A percentile compares a stretch with the other conserved stretches of the same genome.
Conservation (phyloP, 2,113 vertebrate species). For the Callospermophilus lateralis region DNA sequence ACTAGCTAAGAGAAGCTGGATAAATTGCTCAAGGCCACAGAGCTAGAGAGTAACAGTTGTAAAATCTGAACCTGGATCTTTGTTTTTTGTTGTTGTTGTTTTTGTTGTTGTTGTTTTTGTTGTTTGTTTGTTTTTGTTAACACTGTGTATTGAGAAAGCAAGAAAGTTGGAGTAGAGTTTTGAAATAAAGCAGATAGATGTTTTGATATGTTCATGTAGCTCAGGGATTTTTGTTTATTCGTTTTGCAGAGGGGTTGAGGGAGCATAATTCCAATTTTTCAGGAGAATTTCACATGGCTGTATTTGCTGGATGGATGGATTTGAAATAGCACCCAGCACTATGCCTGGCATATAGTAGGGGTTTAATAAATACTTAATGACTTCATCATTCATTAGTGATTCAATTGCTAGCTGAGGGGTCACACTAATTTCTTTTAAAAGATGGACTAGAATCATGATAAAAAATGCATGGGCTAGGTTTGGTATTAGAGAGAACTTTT, state of each 20-base stretch:
- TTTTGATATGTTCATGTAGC: background rate
- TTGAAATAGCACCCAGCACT: background rate
- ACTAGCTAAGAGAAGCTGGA: background rate
- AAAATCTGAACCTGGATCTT: background rate
- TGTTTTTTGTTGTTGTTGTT: background rate
- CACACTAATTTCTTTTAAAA: background rate
- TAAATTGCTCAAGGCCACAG: background rate
- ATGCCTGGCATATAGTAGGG: background rate
- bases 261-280: background rate
- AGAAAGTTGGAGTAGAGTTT: background rate
- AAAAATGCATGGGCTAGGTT: background rate
- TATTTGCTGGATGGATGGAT: conserved; percentile 1
- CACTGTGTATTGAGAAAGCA: background rate
- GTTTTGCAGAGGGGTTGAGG: too few species aligned
- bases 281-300: background rate
- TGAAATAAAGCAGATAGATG: background rate
- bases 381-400: conserved; percentile 51
- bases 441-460: background rate
- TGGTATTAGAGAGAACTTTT: background rate
- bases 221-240: background rate
- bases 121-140: background rate
- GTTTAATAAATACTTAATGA: conserved; percentile 46
- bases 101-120: background rate
- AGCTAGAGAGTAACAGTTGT: background rate
- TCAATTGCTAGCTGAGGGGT: conserved; percentile 26